Percentiles rank a stretch among this genome's conserved stretches.
phyloP scores from a whole-genome alignment of 2,888 invertebrate species.

The Philereme vetulata region DNA sequence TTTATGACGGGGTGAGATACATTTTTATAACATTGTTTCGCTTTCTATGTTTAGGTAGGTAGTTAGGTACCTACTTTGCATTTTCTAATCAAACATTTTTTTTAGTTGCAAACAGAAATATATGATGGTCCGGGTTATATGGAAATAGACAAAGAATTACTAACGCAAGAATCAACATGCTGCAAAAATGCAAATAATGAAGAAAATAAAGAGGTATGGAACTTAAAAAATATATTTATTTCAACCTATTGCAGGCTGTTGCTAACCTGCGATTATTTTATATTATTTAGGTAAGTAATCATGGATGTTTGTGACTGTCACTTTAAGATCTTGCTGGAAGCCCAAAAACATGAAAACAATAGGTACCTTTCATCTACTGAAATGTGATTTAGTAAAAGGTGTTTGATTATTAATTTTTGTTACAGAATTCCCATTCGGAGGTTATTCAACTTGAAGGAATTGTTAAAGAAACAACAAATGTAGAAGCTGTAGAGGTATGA shows the following conservation, averaged over 20 bases:
- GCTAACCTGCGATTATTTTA: conserved; percentile 3
- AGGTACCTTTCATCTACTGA: conserved; percentile 4
- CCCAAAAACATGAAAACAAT: conserved; percentile 4
- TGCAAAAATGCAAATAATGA: conserved; percentile 4
- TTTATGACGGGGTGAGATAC: conserved; percentile 4
- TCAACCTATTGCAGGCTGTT: conserved; percentile 5
- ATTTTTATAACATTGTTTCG: conserved; percentile 5
- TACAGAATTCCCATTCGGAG: conserved; percentile 4
- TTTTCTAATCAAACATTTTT: conserved; percentile 4
- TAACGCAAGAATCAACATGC: conserved; percentile 4
- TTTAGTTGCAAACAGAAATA: conserved; percentile 4
- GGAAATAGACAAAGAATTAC: conserved; percentile 4
- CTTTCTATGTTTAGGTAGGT: conserved; percentile 5
- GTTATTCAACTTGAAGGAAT: conserved; percentile 2
- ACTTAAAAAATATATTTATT: conserved; percentile 4
- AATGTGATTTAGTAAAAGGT: conserved; percentile 5
- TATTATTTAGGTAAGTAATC: conserved; percentile 31
- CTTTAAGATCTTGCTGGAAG: neutral
- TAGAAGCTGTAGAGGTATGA: conserved; percentile 5
- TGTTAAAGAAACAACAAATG: conserved; percentile 3
- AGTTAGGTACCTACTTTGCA: conserved; percentile 5
- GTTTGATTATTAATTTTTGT: conserved; percentile 3
- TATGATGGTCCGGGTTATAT: conserved; percentile 5
- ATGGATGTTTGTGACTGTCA: conserved; percentile 3
- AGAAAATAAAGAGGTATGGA: conserved; percentile 5